Evolutionary conservation across 2,888 invertebrate genomes (phyloP).

Genomic region (Phaonia tiefii): DNA sequence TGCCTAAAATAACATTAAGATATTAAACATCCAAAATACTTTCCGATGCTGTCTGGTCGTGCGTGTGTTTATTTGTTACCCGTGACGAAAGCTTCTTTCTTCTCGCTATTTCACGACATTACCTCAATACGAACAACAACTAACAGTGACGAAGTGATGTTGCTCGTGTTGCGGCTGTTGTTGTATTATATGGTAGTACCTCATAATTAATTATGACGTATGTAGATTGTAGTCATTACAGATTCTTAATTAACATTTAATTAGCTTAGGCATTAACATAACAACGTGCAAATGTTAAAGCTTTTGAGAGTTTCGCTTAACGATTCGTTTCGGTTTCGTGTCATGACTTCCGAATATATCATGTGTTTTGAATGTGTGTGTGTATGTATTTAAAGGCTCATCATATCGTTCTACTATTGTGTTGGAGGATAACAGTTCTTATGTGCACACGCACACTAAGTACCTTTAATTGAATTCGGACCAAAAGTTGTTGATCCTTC

Average conservation of each 20-base stretch:
- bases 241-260: slow-evolving; percentile 56
- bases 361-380: not conserved
- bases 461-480: no score
- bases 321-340: not conserved
- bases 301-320: slow-evolving; percentile 32
- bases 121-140: not conserved
- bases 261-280: slow-evolving; percentile 52
- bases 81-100: slow-evolving; percentile 51
- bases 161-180: not conserved
- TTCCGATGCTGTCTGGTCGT: slow-evolving; percentile 3
- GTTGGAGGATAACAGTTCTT: no score
- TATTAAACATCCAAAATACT: not conserved
- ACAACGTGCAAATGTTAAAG: slow-evolving; percentile 40
- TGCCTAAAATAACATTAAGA: slow-evolving; percentile 39
- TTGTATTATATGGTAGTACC: not conserved
- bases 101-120: not conserved
- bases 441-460: no score
- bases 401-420: no score
- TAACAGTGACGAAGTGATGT: not conserved
- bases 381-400: not conserved
- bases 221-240: slow-evolving; percentile 9
- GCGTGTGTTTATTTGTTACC: not conserved
- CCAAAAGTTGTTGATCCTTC: no score
- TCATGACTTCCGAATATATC: not conserved
- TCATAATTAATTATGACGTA: slow-evolving; percentile 59